Base-by-base conservation (phyloP, 2,113 vertebrate genomes). In the Bubalus kerabau region DNA sequence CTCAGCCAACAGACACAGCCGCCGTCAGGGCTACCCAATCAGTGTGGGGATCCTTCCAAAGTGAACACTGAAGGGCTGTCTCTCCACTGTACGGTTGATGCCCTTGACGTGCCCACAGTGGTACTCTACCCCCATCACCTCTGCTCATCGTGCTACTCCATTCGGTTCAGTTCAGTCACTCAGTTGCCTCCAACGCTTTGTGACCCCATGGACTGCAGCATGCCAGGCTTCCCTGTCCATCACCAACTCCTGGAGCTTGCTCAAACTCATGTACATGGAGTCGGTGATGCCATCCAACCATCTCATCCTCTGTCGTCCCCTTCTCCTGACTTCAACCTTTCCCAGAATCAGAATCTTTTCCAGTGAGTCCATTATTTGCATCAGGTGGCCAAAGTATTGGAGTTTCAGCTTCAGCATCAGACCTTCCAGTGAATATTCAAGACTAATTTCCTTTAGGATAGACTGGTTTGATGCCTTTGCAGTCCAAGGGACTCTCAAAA, bases 41-140 rank as follows among this genome's bases (percentile, higher is more conserved):
- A 84, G 59, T 32, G 28, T 0, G 23, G 21, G n/a, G 59, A 28
- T 46, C 71, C 56, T 24, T 15, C 56, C 19, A 96, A 40, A 60
- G 9, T 46, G 32, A 56, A 5, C 13, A 0, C 1, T 5, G 4
- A 26, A 30, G 5, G 80, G 60, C 81, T 1, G 6, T 40, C 46
- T 48, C 11, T 14, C 46, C 23, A 6, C 15, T 32, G 13, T 6
- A 13, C 23, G 43, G 28, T 0, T 56, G 54, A 80, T 9, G 7
- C 2, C 83, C 57, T 19, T 17, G 26, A 17, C 7, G 8, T 10
- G 12, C 2, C 60, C 43, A 84, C 12, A 12, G 0, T 11, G 57
- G 52, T 11, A 3, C 52, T 7, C 36, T 13, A 24, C 7, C 1
- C 8, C 40, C 17, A 12, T 16, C 32, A 2, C 4, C 46, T 24